Base-by-base conservation (phyloP, 2,888 invertebrate genomes). In the Melieria picta region DNA sequence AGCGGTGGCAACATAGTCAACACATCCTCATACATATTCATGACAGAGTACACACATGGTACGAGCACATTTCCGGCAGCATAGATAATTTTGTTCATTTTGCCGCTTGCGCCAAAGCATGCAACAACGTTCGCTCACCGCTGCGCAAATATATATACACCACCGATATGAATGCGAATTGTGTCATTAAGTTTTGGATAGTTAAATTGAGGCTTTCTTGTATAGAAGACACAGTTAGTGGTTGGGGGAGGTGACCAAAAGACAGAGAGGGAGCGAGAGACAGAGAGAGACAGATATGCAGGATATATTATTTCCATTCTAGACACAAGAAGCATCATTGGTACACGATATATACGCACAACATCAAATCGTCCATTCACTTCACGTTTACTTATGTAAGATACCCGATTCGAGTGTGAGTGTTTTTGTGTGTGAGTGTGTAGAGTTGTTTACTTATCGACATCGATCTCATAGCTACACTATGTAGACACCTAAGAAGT, bases 121-220 rank as follows among this genome's bases (percentile, higher is more conserved):
- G 52, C 52, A 52, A 52, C 52, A 52, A n/a, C 6, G 52, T 52
- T 52, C 13, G n/a, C 13, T 52, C 52, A 52, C 52, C 13, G 13
- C 13, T 52, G 10, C 13, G 52, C 6, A 4, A n/a, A 7, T 16
- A 16, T 16, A 42, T 50, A 50, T 60, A 45, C 58, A 56, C 50
- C 30, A 65, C 45, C 45, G 58, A 57, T 58, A 7, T 60, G n/a
- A 6, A 67, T 43, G 43, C 13, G 42, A 42, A 62, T 43, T 55
- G 50, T 30, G 30, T 30, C 30, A 1, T 30, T 30, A 30, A 30
- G 30, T 30, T 30, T 30, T 30, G 30, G 30, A 30, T 30, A 30
- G 3, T 30, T 30, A 30, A 30, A 30, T 30, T 30, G 30, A 30
- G 30, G 30, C 30, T 30, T 30, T 30, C 30, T 30, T 30, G 30